phyloP scores from a whole-genome alignment of 35 echinoderm and acorn worm species.

The Amphiura filiformis region DNA sequence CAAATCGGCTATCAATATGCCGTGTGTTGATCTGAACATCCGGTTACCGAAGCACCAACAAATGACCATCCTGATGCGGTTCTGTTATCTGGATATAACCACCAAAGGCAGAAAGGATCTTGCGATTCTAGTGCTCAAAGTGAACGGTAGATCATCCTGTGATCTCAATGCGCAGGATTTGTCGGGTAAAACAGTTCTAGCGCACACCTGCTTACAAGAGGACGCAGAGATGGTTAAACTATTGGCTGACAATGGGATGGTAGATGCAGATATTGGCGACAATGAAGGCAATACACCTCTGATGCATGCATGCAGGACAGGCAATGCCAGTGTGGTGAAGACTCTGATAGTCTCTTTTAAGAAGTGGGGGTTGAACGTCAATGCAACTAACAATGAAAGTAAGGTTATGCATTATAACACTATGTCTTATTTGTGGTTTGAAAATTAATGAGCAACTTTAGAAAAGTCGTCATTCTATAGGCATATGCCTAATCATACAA shows the following conservation, averaged over 20 bases:
- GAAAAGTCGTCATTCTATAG: no score
- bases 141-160: conserved; percentile 40
- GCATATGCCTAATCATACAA: no score
- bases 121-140: no score
- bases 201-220: conserved; percentile 60
- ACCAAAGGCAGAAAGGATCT: conserved; percentile 65
- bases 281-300: conserved; percentile 72
- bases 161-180: conserved; percentile 52
- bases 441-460: no score
- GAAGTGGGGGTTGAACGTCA: conserved; percentile 43
- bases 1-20: conserved; percentile 63
- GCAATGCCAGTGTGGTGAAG: conserved; percentile 45
- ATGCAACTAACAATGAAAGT: conserved; percentile 80
- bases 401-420: no score
- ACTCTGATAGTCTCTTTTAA: conserved; percentile 53
- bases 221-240: conserved; percentile 59
- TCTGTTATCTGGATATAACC: conserved; percentile 65
- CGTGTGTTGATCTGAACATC: conserved; percentile 65
- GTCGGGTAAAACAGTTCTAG: conserved; percentile 65
- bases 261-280: conserved; percentile 77
- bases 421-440: no score
- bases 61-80: conserved; percentile 62
- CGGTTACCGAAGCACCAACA: conserved; percentile 49
- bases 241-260: conserved; percentile 48
- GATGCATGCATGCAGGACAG: conserved; percentile 65